Evolutionary conservation across 2,888 invertebrate genomes (phyloP).

Genomic region (Eremobia ochroleuca): DNA sequence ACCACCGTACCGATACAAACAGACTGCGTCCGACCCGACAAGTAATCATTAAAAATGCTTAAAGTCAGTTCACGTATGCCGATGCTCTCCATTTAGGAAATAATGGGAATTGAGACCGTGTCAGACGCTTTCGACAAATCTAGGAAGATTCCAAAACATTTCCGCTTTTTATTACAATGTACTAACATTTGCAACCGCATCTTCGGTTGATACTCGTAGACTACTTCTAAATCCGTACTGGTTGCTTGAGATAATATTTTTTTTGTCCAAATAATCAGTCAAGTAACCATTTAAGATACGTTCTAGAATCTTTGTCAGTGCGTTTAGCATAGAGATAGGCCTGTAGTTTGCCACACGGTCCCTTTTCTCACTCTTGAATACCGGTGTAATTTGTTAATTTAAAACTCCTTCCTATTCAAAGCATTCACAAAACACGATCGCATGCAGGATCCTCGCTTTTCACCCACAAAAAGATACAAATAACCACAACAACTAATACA

Average conservation of each 20-base stretch:
- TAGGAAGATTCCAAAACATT: not conserved
- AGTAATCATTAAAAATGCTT: not conserved
- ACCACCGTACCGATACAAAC: not conserved
- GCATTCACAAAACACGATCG: not conserved
- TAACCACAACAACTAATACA: constrained; percentile 36
- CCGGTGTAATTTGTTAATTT: not conserved
- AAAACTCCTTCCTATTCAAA: not conserved
- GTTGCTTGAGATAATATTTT: not conserved
- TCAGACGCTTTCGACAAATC: not conserved
- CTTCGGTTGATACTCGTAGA: constrained; percentile 1
- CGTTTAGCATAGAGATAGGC: not conserved
- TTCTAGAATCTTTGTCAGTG: not conserved
- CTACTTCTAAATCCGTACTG: not conserved
- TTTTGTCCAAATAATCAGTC: not conserved
- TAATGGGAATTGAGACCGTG: not conserved
- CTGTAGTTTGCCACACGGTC: not conserved
- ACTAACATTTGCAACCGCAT: not conserved
- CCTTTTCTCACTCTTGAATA: not conserved
- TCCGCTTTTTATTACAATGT: not conserved
- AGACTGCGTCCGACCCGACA: not conserved
- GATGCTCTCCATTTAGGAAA: not conserved
- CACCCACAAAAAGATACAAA: constrained; percentile 26
- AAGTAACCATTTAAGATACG: not conserved
- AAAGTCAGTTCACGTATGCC: not conserved
- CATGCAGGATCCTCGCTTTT: not conserved